Evolutionary conservation across 1,140 invertebrate genomes (phyloP).

Genomic region (Diorhabda carinulata): DNA sequence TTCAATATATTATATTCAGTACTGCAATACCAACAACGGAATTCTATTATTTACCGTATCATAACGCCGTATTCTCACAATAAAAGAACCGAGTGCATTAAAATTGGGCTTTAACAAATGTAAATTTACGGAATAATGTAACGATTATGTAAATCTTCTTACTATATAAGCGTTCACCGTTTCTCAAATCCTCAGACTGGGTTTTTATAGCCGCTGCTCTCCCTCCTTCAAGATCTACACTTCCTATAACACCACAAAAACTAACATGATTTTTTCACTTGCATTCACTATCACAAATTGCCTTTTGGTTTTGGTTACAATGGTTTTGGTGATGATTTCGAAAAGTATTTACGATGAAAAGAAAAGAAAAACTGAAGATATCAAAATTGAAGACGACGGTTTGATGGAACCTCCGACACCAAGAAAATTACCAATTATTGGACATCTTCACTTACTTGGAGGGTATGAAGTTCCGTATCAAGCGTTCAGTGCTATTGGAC

Average conservation of each 20-base stretch:
- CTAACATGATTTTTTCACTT: background rate
- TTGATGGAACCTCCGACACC: conserved; percentile 53
- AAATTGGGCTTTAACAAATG: background rate
- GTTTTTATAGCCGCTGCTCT: background rate
- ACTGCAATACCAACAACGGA: no score
- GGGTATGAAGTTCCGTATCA: conserved; percentile 62
- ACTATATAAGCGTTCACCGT: background rate
- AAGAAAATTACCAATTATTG: conserved; percentile 57
- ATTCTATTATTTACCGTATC: background rate
- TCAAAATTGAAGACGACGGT: background rate
- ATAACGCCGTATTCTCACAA: background rate
- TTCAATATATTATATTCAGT: no score
- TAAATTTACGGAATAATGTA: background rate
- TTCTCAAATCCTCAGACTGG: background rate
- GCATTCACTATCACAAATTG: background rate
- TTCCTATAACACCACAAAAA: background rate
- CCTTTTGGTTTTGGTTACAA: background rate
- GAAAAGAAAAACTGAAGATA: background rate
- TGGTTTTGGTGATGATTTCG: background rate
- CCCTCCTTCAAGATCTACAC: background rate
- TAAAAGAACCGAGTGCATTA: background rate
- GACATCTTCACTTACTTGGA: conserved; percentile 57
- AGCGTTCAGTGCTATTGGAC: conserved; percentile 56
- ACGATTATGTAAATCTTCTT: background rate
- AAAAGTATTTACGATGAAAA: background rate